These are phyloP conservation scores for Reinhardtius hippoglossoides DNA, from an alignment of 2,113 vertebrate species.

Conservation along the genomic window DNA sequence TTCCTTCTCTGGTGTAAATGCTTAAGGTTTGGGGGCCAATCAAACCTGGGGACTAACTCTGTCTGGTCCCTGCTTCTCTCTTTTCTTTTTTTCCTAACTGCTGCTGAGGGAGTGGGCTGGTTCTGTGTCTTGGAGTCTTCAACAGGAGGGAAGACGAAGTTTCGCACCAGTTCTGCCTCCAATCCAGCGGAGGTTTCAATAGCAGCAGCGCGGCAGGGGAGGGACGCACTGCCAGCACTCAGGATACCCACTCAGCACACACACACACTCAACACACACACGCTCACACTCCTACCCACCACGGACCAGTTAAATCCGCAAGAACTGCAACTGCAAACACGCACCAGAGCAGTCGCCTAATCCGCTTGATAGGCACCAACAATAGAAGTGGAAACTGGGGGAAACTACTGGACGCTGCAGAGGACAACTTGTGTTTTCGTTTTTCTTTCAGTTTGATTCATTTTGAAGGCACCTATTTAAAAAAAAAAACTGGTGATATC, in stretches of 20 bases:
- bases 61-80: slow-evolving; percentile 34
- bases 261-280: slow-evolving; percentile 11
- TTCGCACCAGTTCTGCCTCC: slow-evolving; percentile 77
- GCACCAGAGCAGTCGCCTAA: slow-evolving; percentile 66
- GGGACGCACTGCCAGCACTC: slow-evolving; percentile 75
- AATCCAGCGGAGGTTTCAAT: slow-evolving; percentile 80
- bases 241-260: slow-evolving; percentile 72
- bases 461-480: slow-evolving; percentile 11
- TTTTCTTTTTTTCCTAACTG: slow-evolving; percentile 28
- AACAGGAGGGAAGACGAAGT: slow-evolving; percentile 66
- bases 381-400: slow-evolving; percentile 60
- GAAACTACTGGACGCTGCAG: slow-evolving; percentile 65
- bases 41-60: slow-evolving; percentile 37
- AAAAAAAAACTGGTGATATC: slow-evolving; percentile 21
- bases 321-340: slow-evolving; percentile 72
- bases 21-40: slow-evolving; percentile 21
- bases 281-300: slow-evolving; percentile 55
- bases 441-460: slow-evolving; percentile 29
- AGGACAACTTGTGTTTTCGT: slow-evolving; percentile 68
- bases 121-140: slow-evolving; percentile 70
- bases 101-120: slow-evolving; percentile 77
- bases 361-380: slow-evolving; percentile 63
- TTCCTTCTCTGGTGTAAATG: neutral
- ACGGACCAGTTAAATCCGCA: slow-evolving; percentile 73
- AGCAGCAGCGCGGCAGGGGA: slow-evolving; percentile 81